These are phyloP conservation scores for Drosophila simulans DNA, from an alignment of 1,140 invertebrate genomes.

Conservation along the genomic window DNA sequence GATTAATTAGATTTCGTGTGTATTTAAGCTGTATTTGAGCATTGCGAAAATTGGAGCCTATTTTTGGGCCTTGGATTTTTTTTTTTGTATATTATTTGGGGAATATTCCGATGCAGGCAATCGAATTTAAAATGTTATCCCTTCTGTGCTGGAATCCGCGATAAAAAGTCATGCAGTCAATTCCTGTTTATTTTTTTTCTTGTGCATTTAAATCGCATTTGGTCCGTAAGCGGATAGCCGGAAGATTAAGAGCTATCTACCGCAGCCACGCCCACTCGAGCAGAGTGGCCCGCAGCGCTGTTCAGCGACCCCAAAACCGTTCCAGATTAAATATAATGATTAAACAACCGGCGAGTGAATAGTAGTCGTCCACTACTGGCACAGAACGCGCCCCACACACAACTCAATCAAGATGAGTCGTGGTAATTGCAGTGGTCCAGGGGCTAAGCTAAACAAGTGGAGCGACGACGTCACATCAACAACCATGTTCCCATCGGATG, in stretches of 20 bases:
- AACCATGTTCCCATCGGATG: slow-evolving; percentile 6
- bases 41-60: background rate
- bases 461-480: background rate
- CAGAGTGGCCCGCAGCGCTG: background rate
- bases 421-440: slow-evolving; percentile 36
- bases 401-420: slow-evolving; percentile 63
- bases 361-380: slow-evolving; percentile 13
- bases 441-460: slow-evolving; percentile 15
- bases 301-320: slow-evolving; percentile 29
- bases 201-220: slow-evolving; percentile 14
- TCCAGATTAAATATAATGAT: slow-evolving; percentile 74
- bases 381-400: slow-evolving; percentile 36
- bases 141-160: background rate
- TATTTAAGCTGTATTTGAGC: background rate
- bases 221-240: slow-evolving; percentile 26
- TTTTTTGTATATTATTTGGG: no score
- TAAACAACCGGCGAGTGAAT: slow-evolving; percentile 36
- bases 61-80: background rate
- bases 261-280: slow-evolving; percentile 6
- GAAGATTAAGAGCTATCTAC: slow-evolving; percentile 27
- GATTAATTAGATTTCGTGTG: background rate
- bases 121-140: slow-evolving; percentile 5
- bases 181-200: slow-evolving; percentile 12
- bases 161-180: slow-evolving; percentile 19
- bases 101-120: background rate